phyloP scores from a whole-genome alignment of 1,140 invertebrate species.

The Phymorhynchus buccinoides region DNA sequence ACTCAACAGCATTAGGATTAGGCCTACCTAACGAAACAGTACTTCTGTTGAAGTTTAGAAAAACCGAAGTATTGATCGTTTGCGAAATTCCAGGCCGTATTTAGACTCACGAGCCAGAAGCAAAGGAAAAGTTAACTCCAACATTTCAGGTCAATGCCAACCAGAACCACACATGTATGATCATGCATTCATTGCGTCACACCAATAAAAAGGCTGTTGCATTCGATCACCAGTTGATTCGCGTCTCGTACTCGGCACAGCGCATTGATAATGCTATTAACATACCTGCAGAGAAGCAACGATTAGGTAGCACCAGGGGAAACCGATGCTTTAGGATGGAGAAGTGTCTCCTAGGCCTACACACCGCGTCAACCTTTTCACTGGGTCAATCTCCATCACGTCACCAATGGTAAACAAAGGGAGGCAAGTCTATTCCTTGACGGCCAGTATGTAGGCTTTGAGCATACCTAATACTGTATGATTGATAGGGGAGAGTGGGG shows the following conservation, averaged over 20 bases:
- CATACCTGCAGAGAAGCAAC: neutral
- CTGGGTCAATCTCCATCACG: neutral
- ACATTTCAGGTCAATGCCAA: neutral
- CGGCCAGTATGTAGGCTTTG: too few relatives aligned
- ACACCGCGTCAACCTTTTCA: neutral
- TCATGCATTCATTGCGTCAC: neutral
- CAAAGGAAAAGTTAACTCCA: neutral
- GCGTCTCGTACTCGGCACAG: neutral
- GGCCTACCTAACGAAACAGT: neutral
- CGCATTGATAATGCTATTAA: neutral
- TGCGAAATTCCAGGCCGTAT: neutral
- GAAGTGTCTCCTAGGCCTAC: neutral
- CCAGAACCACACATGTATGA: neutral
- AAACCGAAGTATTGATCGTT: neutral
- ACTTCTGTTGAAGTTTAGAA: neutral
- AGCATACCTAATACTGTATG: neutral
- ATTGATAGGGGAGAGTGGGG: neutral
- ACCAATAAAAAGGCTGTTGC: neutral
- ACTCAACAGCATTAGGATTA: neutral
- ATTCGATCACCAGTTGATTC: neutral
- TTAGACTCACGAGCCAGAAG: too few relatives aligned
- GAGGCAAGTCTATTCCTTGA: slow-evolving; percentile 21
- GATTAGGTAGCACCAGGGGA: neutral
- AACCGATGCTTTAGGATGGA: neutral
- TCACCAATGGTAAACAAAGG: slow-evolving; percentile 32